Conservation (phyloP, 2,888 invertebrate species). For the Melikaiella ostensackeni region DNA sequence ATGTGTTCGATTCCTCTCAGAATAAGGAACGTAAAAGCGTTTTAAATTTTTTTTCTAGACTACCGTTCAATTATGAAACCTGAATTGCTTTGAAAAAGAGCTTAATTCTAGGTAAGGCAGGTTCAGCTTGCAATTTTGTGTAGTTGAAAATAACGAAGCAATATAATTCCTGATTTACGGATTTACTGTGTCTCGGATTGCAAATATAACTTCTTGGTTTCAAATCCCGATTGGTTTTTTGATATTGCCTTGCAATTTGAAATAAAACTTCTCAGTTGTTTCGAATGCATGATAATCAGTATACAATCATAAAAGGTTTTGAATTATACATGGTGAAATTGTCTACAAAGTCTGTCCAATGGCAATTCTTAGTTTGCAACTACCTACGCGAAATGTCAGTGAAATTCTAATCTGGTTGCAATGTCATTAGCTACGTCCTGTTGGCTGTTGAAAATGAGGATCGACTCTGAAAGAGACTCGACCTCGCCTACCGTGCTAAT, state of each 20-base stretch:
- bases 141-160: background rate
- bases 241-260: background rate
- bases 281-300: background rate
- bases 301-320: background rate
- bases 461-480: conserved; percentile 25
- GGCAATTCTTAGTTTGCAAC: background rate
- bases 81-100: too few species aligned
- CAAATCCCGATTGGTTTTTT: background rate
- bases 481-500: conserved; percentile 48
- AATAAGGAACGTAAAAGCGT: too few species aligned
- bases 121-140: background rate
- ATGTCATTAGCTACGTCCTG: conserved; percentile 25
- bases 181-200: background rate
- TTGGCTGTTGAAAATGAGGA: conserved; percentile 18
- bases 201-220: background rate
- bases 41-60: too few species aligned
- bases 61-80: too few species aligned
- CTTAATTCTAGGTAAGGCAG: too few species aligned
- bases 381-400: conserved; percentile 16
- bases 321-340: background rate
- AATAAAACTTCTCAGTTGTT: background rate
- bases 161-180: background rate
- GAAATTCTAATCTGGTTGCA: conserved; percentile 23
- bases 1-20: too few species aligned
- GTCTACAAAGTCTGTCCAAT: background rate